Evolutionary conservation across 1,140 invertebrate species (phyloP).

Genomic region (Globodera ellingtonae): DNA sequence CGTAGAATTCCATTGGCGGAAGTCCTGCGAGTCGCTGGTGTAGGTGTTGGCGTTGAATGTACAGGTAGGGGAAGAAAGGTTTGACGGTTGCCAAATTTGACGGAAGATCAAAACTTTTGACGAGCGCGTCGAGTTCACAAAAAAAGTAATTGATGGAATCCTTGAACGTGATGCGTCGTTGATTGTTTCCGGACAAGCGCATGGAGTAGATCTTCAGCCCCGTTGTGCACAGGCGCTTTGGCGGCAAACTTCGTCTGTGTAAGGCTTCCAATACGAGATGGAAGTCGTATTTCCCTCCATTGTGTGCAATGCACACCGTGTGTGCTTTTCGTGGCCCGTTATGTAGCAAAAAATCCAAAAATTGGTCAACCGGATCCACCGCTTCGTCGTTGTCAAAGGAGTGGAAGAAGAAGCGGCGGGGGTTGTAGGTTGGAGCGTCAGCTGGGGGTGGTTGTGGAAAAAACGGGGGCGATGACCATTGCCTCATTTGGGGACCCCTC

Average conservation of each 20-base stretch:
- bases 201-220: constrained; percentile 25
- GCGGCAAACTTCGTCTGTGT: not conserved
- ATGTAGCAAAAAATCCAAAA: constrained; percentile 22
- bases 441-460: not conserved
- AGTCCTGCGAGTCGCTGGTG: not conserved
- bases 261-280: constrained; percentile 19
- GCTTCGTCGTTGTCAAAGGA: constrained; percentile 8
- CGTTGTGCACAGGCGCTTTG: constrained; percentile 13
- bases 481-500: not conserved
- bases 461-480: constrained; percentile 19
- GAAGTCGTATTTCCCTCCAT: constrained; percentile 25
- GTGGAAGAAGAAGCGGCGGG: constrained; percentile 20
- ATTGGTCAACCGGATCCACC: constrained; percentile 12
- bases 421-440: not conserved
- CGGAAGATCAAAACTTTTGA: constrained; percentile 9
- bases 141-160: constrained; percentile 25
- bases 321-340: not conserved
- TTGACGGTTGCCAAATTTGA: not conserved
- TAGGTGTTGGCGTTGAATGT: constrained; percentile 10
- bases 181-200: not conserved
- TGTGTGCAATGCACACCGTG: not conserved
- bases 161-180: constrained; percentile 2
- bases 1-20: not conserved
- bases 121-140: constrained; percentile 16
- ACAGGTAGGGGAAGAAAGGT: constrained; percentile 27